These are phyloP conservation scores for Raja brachyura DNA, from an alignment of 2,113 vertebrate genomes.

Conservation along the genomic window DNA sequence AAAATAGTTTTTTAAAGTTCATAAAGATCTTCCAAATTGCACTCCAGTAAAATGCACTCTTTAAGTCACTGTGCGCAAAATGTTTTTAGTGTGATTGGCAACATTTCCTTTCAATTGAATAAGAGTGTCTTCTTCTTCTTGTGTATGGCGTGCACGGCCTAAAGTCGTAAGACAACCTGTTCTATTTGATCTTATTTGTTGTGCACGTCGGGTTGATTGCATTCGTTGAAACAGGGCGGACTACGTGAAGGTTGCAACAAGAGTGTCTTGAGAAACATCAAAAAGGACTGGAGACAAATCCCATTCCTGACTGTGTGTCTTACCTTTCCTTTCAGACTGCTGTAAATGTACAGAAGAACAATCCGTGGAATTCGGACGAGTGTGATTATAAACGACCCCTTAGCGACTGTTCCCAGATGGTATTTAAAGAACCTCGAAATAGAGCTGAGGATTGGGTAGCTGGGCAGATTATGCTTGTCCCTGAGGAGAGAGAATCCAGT, in stretches of 20 bases:
- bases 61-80: not conserved
- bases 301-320: conserved; percentile 42
- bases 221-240: too few species aligned
- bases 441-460: conserved; percentile 58
- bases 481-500: conserved; percentile 49
- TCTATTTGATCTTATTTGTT: too few species aligned
- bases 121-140: too few species aligned
- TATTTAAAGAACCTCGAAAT: conserved; percentile 61
- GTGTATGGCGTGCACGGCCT: too few species aligned
- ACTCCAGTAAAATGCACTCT: not conserved
- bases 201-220: too few species aligned
- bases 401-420: conserved; percentile 63
- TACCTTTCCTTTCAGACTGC: conserved; percentile 57
- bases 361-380: conserved; percentile 58
- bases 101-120: not conserved
- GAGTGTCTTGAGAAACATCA: not conserved
- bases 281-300: conserved; percentile 9
- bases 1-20: not conserved
- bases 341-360: conserved; percentile 48
- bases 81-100: not conserved
- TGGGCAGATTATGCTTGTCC: conserved; percentile 56
- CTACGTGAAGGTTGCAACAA: too few species aligned
- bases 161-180: too few species aligned
- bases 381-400: conserved; percentile 61
- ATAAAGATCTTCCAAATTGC: not conserved